phyloP scores from a whole-genome alignment of 2,888 invertebrate species.

The Conomelus anceps region DNA sequence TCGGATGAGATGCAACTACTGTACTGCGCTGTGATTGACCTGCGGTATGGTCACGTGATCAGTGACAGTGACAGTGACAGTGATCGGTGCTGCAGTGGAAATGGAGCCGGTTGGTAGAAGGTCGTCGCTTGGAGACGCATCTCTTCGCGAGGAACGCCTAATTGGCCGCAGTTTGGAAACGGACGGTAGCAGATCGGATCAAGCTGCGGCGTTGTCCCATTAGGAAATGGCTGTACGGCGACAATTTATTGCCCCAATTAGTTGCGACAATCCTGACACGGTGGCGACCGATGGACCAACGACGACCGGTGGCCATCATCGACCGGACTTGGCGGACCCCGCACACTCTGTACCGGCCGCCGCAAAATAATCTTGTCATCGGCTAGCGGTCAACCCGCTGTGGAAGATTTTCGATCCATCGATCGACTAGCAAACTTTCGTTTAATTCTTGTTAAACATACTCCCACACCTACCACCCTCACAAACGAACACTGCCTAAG shows the following conservation, averaged over 20 bases:
- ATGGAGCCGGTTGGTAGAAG: too few relatives aligned
- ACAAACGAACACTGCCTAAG: not conserved
- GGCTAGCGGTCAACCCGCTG: too few relatives aligned
- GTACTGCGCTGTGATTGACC: not conserved
- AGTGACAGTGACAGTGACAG: not conserved
- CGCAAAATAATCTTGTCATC: not conserved
- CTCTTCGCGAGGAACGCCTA: not conserved
- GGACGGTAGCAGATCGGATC: slow-evolving; percentile 8
- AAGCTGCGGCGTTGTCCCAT: slow-evolving; percentile 12
- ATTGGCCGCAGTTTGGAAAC: not conserved
- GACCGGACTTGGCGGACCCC: too few relatives aligned
- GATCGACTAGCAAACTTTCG: not conserved
- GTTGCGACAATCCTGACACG: slow-evolving; percentile 10
- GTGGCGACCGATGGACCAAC: not conserved
- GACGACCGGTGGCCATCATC: not conserved
- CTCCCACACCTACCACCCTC: not conserved
- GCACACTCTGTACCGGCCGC: not conserved
- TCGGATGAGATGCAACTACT: not conserved
- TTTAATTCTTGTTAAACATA: not conserved
- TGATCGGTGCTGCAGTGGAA: too few relatives aligned
- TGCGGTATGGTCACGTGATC: not conserved
- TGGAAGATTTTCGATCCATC: not conserved
- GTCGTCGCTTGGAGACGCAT: too few relatives aligned
- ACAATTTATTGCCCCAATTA: slow-evolving; percentile 23
- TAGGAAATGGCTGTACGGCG: slow-evolving; percentile 3